Percentiles rank a stretch among this genome's conserved stretches.
These are phyloP conservation scores for Embiotoca jacksoni DNA, from an alignment of 2,113 vertebrate species.

Conservation along the genomic window DNA sequence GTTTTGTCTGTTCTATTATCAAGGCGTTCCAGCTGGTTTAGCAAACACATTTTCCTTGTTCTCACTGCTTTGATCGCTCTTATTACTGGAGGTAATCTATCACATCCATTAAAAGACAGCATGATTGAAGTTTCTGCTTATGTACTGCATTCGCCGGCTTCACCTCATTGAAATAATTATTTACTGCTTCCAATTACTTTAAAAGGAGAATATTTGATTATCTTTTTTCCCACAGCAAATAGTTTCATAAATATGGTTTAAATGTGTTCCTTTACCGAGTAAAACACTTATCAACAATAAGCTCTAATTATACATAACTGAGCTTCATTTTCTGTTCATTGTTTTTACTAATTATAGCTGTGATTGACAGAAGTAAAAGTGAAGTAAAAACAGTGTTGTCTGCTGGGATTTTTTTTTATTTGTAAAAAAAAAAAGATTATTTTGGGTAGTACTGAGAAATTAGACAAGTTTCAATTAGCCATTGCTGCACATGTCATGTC, in stretches of 20 bases:
- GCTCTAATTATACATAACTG: not conserved
- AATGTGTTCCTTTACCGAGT: not conserved
- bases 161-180: no score
- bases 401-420: no score
- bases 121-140: not conserved
- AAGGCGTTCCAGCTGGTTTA: conserved; percentile 10
- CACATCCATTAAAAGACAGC: conserved; percentile 28
- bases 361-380: no score
- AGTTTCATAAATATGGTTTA: not conserved
- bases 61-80: conserved; percentile 38
- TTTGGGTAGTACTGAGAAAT: no score
- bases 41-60: conserved; percentile 30
- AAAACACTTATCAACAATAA: not conserved
- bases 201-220: no score
- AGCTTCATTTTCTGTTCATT: no score
- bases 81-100: conserved; percentile 54
- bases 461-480: no score
- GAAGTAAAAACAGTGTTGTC: no score
- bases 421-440: no score
- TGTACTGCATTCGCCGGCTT: not conserved
- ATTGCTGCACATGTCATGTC: no score
- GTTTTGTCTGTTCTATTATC: conserved; percentile 38
- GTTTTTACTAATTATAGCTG: no score
- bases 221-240: not conserved
- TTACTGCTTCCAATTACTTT: no score